Conservation (phyloP, 2,113 vertebrate genomes). For the Corythoichthys intestinalis region DNA sequence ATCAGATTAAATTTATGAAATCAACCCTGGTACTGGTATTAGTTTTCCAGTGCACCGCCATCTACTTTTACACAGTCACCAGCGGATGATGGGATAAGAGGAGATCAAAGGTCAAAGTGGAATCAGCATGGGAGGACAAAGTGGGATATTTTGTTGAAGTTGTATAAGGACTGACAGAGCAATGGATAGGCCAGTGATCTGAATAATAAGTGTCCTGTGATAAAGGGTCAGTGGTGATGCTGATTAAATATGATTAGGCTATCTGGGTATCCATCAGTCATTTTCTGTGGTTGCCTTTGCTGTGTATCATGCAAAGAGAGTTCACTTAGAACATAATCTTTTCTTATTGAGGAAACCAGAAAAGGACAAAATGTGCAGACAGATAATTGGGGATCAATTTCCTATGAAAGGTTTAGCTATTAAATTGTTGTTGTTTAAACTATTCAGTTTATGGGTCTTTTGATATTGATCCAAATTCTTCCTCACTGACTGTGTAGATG, state of each 20-base stretch:
- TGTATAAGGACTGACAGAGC: conserved; percentile 38
- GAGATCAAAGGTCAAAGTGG: conserved; percentile 15
- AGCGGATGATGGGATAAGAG: conserved; percentile 52
- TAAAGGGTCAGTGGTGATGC: conserved; percentile 28
- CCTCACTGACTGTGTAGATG: neutral
- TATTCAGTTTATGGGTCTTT: neutral
- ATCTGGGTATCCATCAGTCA: conserved; percentile 25
- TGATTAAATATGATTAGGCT: conserved; percentile 34
- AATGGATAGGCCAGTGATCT: conserved; percentile 26
- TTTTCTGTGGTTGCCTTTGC: conserved; percentile 1
- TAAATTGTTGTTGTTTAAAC: neutral
- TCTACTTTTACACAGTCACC: conserved; percentile 42
- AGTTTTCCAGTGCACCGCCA: conserved; percentile 44
- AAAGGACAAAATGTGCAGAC: neutral
- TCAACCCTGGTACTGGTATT: conserved; percentile 30
- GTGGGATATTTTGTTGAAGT: conserved; percentile 27
- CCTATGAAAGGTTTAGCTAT: neutral
- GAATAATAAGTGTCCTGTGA: conserved; percentile 47
- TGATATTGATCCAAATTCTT: neutral
- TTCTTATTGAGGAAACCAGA: neutral
- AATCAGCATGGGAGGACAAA: conserved; percentile 22
- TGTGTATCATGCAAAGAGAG: conserved; percentile 8
- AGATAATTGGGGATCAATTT: neutral
- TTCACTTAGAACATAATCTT: neutral
- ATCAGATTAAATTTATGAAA: too few species aligned